Conservation (phyloP, 2,797 vertebrate species). For the Poecilia picta region DNA sequence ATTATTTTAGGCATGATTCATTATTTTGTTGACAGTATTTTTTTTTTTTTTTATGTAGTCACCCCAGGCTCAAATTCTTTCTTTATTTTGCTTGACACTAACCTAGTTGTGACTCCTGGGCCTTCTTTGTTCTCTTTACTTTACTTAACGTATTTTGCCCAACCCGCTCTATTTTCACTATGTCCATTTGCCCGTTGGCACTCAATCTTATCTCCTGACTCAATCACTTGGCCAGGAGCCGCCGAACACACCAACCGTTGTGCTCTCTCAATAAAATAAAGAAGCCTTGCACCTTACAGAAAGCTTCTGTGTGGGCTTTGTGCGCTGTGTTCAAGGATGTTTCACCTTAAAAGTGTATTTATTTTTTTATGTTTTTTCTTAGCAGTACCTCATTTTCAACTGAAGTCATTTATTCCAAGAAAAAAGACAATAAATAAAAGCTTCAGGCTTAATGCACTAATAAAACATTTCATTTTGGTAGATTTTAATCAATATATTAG, state of each 20-base stretch:
- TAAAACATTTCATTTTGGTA: neutral
- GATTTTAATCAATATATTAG: neutral
- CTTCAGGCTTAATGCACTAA: neutral
- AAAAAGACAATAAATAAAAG: conserved; percentile 42
- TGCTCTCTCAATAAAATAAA: conserved; percentile 54
- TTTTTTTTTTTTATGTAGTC: conserved; percentile 9
- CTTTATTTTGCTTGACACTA: conserved; percentile 61
- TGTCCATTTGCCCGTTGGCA: conserved; percentile 74
- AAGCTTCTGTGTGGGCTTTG: conserved; percentile 32
- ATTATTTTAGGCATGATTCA: conserved; percentile 26
- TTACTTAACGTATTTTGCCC: conserved; percentile 61
- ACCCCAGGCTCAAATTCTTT: conserved; percentile 28
- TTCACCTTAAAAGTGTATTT: conserved; percentile 35
- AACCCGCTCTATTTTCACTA: conserved; percentile 63
- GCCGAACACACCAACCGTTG: conserved; percentile 72
- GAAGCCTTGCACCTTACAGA: conserved; percentile 56
- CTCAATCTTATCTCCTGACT: conserved; percentile 71
- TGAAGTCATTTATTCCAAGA: conserved; percentile 20
- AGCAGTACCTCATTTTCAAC: conserved; percentile 27
- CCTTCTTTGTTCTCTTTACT: conserved; percentile 67
- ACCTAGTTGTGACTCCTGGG: conserved; percentile 60
- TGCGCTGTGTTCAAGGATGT: conserved; percentile 24
- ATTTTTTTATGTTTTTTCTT: conserved; percentile 3
- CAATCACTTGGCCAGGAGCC: conserved; percentile 71
- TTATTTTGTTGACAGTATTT: conserved; percentile 26